Conservation (phyloP, 2,888 invertebrate genomes). For the Muschampia staudingeri region DNA sequence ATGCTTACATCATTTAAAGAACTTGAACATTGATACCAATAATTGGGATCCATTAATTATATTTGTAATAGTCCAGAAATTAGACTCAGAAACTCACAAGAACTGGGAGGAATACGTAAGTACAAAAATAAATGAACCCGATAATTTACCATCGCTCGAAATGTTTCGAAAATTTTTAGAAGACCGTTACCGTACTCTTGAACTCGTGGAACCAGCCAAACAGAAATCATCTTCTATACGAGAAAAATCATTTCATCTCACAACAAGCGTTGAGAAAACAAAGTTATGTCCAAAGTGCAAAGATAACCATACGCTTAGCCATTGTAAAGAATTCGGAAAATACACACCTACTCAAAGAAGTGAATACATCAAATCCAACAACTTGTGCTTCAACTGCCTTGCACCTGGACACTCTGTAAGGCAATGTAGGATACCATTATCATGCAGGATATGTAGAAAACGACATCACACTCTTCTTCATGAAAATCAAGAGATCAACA, state of each 20-base stretch:
- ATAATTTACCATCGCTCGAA: conserved; percentile 37
- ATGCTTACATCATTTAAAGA: conserved; percentile 45
- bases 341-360: conserved; percentile 59
- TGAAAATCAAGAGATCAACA: conserved; percentile 44
- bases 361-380: conserved; percentile 55
- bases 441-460: conserved; percentile 64
- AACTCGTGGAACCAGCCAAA: conserved; percentile 28
- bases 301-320: conserved; percentile 42
- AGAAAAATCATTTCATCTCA: conserved; percentile 47
- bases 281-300: conserved; percentile 32
- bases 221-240: conserved; percentile 24
- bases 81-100: conserved; percentile 64
- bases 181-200: conserved; percentile 30
- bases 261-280: conserved; percentile 28
- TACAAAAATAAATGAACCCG: conserved; percentile 24
- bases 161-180: conserved; percentile 41
- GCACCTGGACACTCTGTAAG: conserved; percentile 61
- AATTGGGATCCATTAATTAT: conserved; percentile 66
- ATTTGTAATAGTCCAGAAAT: conserved; percentile 61
- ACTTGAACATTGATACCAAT: conserved; percentile 20
- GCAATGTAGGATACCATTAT: conserved; percentile 56
- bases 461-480: conserved; percentile 68
- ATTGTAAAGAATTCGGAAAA: conserved; percentile 65
- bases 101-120: conserved; percentile 60
- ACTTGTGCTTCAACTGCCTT: conserved; percentile 68